Evolutionary conservation across 2,113 vertebrate species (phyloP).

Genomic region (Lynx canadensis): DNA sequence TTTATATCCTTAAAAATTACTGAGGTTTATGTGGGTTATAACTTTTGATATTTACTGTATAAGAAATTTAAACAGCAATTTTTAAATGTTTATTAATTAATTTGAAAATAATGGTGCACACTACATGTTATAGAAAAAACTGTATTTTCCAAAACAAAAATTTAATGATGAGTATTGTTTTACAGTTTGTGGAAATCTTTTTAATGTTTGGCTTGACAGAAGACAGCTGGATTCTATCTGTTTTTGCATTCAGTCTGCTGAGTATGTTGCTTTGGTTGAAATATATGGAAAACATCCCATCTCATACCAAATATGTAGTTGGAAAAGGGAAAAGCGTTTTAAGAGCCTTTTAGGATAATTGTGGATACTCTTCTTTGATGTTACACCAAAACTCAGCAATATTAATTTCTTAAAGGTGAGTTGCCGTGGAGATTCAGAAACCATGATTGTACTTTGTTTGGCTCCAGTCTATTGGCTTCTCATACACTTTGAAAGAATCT

Average conservation of each 20-base stretch:
- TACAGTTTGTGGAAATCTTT: not conserved
- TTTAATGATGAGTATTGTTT: not conserved
- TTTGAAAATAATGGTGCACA: not conserved
- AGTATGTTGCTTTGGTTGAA: slow-evolving; percentile 3
- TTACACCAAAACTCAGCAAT: not conserved
- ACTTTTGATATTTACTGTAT: not conserved
- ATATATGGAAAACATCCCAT: not conserved
- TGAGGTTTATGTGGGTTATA: not conserved
- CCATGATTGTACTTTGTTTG: not conserved
- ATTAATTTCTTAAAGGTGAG: slow-evolving; percentile 50
- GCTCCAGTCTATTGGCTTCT: not conserved
- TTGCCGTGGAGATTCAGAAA: not conserved
- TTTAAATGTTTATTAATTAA: not conserved
- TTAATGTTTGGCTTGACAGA: not conserved
- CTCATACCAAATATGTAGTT: not conserved
- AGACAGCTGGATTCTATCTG: not conserved
- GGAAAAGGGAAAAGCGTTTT: slow-evolving; percentile 38
- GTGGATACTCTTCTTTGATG: slow-evolving; percentile 29
- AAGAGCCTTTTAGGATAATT: slow-evolving; percentile 36
- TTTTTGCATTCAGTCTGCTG: not conserved
- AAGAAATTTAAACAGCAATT: slow-evolving; percentile 1
- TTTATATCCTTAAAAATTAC: not conserved
- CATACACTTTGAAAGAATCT: not conserved
- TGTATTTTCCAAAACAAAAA: not conserved
- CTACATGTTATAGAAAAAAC: not conserved